phyloP scores from a whole-genome alignment of 35 echinoderm and acorn worm species.

The Chiridota heheva region DNA sequence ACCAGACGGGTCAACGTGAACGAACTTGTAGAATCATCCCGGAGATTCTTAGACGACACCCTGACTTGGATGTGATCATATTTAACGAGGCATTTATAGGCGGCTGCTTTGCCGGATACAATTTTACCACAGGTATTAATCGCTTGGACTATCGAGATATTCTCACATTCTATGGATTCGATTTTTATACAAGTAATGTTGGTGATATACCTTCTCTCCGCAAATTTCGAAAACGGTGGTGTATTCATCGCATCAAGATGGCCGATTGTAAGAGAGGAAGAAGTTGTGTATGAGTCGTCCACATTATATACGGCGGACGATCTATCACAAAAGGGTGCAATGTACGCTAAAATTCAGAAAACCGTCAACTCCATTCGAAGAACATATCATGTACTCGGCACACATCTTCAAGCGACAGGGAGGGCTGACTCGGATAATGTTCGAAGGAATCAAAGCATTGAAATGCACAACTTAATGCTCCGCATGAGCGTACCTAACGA shows the following conservation, averaged over 20 bases:
- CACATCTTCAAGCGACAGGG: slow-evolving; percentile 54
- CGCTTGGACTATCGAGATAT: slow-evolving; percentile 60
- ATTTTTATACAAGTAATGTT: slow-evolving; percentile 48
- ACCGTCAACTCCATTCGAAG: slow-evolving; percentile 17
- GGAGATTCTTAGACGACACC: slow-evolving; percentile 15
- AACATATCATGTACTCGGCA: slow-evolving; percentile 58
- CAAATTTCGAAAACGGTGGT: slow-evolving; percentile 50
- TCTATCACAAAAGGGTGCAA: slow-evolving; percentile 33
- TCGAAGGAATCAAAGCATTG: slow-evolving; percentile 37
- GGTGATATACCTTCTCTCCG: slow-evolving; percentile 41
- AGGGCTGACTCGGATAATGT: slow-evolving; percentile 32
- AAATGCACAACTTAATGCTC: slow-evolving; percentile 59
- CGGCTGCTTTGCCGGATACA: slow-evolving; percentile 40
- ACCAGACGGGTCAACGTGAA: slow-evolving; percentile 47
- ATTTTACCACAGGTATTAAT: slow-evolving; percentile 29
- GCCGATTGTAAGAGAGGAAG: slow-evolving; percentile 40
- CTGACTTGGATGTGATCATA: slow-evolving; percentile 45
- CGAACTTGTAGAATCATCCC: slow-evolving; percentile 46
- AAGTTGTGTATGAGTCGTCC: slow-evolving; percentile 30
- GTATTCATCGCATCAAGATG: slow-evolving; percentile 68
- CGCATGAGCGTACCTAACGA: slow-evolving; percentile 20
- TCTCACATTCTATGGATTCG: slow-evolving; percentile 66
- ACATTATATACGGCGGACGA: slow-evolving; percentile 25
- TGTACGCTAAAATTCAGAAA: slow-evolving; percentile 46
- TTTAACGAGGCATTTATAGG: slow-evolving; percentile 64